Evolutionary conservation across 2,113 vertebrate genomes (phyloP), one percentile per base, ranked within the genome.

Genomic region (Grantiella picta): DNA sequence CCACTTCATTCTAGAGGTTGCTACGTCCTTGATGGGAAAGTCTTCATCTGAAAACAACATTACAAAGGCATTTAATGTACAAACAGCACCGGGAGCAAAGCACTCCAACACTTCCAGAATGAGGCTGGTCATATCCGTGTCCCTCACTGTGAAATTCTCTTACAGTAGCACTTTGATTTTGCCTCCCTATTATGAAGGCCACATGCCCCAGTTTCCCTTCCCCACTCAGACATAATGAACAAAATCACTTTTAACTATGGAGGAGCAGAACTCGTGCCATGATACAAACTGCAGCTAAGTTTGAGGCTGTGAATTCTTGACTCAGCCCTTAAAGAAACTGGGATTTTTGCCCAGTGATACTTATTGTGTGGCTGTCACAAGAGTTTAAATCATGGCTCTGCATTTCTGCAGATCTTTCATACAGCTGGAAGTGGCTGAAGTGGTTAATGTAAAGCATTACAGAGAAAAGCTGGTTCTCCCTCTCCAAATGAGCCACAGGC

Each of bases 11-110:
- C 94, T 91, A 2, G 97, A 91, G 3, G 76, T 77, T 24, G 40
- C 86, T 5, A 22, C 0, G 4, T 59, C 94, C 91, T 49, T 91
- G 75, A 77, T 0, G 66, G 86, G 22, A 57, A 96, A 90, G 83
- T 86, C 35, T 3, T 93, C 81, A 57, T 91, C 98, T 97, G 97
- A 61, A 98, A 98, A 97, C 57, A 95, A 97, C 81, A 85, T 86
- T 12, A 82, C 72, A 75, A 5, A 63, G 47, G 6, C 40, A 53
- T 65, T 47, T 85, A 79, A 78, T 33, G 69, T 8, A 50, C 29
- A 70, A 87, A 63, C 42, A 90, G 52, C 33, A 28, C 24, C 35
- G 24, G 29, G 73, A 83, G 57, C 29, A 86, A 94, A 88, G 2
- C 17, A 53, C 63, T 28, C 33, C 60, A 57, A 44, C 21, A 57